Conservation (phyloP, 2,888 invertebrate species). For the Hipparchia sbordonii region DNA sequence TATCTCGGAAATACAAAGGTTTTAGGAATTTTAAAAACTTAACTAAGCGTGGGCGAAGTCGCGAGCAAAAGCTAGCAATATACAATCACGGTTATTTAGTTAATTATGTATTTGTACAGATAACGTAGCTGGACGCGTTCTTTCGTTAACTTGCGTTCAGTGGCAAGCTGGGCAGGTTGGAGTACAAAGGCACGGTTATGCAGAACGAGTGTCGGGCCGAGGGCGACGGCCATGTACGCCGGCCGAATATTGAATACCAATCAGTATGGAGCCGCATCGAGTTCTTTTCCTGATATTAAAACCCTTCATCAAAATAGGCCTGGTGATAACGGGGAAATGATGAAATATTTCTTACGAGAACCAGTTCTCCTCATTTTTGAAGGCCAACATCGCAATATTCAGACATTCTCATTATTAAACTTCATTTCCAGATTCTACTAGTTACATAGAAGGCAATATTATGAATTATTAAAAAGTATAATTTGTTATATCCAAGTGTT, state of each 20-base stretch:
- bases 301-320: conserved; percentile 50
- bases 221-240: conserved; percentile 67
- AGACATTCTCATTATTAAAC: conserved; percentile 16
- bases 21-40: no score
- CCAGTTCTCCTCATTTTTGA: conserved; percentile 13
- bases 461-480: conserved; percentile 16
- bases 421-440: conserved; percentile 26
- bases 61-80: no score
- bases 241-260: conserved; percentile 62
- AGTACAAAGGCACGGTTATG: conserved; percentile 57
- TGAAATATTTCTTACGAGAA: conserved; percentile 12
- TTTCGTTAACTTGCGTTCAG: not conserved
- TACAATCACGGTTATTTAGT: not conserved
- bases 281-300: conserved; percentile 66
- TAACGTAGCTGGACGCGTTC: not conserved
- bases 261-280: conserved; percentile 69
- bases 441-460: conserved; percentile 16
- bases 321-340: conserved; percentile 58
- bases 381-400: conserved; percentile 18
- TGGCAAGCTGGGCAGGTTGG: conserved; percentile 25
- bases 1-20: no score
- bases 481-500: conserved; percentile 2
- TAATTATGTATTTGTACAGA: not conserved
- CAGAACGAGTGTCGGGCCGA: conserved; percentile 45
- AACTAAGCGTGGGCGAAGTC: no score